Conservation (phyloP, 2,888 invertebrate species). For the Boloria euphrosyne region DNA sequence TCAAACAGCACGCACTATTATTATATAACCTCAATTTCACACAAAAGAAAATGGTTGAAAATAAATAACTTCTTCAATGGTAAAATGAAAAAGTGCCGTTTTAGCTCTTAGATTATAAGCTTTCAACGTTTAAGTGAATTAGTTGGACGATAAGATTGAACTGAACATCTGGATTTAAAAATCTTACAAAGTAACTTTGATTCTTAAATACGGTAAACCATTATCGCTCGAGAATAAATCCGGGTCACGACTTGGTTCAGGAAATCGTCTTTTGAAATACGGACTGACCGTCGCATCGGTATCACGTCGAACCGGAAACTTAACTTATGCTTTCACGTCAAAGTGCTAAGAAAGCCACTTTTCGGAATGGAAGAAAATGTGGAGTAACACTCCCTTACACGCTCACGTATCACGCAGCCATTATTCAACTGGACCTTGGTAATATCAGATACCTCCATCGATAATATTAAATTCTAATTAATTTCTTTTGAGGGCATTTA, state of each 20-base stretch:
- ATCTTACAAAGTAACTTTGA: constrained; percentile 18
- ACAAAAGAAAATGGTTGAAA: no score
- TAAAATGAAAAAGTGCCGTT: no score
- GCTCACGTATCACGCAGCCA: constrained; percentile 13
- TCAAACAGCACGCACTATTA: no score
- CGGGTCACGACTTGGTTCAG: constrained; percentile 38
- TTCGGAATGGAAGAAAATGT: constrained; percentile 23
- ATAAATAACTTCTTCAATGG: no score
- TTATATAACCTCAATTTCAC: no score
- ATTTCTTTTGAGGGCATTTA: no score
- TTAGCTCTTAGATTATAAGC: no score
- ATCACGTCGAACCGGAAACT: constrained; percentile 37
- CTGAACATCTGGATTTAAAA: constrained; percentile 6
- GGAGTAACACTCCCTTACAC: constrained; percentile 24
- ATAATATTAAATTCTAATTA: no score
- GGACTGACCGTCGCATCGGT: constrained; percentile 32
- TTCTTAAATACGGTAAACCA: constrained; percentile 26
- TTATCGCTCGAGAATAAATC: constrained; percentile 36
- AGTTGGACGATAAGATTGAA: background rate
- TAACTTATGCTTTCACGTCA: constrained; percentile 39
- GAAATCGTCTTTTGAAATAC: constrained; percentile 41
- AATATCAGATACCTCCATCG: background rate
- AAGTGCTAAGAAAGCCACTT: constrained; percentile 35
- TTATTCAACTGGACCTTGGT: background rate
- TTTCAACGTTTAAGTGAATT: no score